These are phyloP conservation scores for Hormaphis cornu DNA, from an alignment of 1,140 invertebrate genomes.

Conservation along the genomic window DNA sequence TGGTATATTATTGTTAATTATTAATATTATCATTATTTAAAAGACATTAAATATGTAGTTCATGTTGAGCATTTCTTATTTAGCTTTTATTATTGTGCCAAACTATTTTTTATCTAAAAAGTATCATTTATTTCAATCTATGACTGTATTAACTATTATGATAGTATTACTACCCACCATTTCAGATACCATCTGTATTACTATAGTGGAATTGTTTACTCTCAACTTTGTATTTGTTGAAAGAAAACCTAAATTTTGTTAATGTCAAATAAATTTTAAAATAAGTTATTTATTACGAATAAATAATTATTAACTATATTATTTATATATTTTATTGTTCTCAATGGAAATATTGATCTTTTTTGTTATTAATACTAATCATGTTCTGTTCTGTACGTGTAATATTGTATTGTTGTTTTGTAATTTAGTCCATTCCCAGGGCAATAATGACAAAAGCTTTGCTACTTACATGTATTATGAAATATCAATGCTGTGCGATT, in stretches of 20 bases:
- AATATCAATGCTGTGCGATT: background rate
- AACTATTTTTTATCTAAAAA: background rate
- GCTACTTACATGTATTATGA: background rate
- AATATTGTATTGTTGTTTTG: background rate
- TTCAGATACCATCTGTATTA: too few species aligned
- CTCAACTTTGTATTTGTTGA: too few species aligned
- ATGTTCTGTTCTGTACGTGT: background rate
- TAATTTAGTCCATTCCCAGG: background rate
- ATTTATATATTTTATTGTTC: background rate
- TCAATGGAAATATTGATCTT: background rate
- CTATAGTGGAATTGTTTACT: too few species aligned
- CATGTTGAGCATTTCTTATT: background rate
- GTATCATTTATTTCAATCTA: too few species aligned
- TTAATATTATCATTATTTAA: too few species aligned
- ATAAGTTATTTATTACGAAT: too few species aligned
- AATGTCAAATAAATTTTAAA: too few species aligned
- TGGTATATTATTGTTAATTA: too few species aligned
- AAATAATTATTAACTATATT: too few species aligned
- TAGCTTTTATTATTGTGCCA: background rate
- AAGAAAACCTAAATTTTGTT: too few species aligned
- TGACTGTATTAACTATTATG: too few species aligned
- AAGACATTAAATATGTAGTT: background rate
- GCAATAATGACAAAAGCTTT: background rate
- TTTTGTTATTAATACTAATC: background rate
- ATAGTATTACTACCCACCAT: too few species aligned